These are phyloP conservation scores for Syngnathus scovelli DNA, from an alignment of 2,113 vertebrate genomes.

Conservation along the genomic window DNA sequence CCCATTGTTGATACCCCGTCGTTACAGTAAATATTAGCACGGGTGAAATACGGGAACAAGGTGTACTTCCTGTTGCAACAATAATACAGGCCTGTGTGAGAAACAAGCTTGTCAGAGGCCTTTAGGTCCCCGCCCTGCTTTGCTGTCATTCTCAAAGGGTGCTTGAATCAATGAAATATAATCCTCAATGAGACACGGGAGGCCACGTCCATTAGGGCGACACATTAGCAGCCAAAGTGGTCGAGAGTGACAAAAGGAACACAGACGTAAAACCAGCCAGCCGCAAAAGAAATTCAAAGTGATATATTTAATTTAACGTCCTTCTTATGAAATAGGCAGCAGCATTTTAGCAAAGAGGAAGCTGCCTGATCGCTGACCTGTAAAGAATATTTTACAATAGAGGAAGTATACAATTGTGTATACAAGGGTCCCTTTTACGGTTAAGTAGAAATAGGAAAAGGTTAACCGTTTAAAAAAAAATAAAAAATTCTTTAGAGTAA, in stretches of 20 bases:
- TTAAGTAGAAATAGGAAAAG: too few relatives aligned
- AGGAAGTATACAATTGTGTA: neutral
- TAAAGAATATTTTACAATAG: neutral
- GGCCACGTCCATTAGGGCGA: neutral
- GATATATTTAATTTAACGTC: neutral
- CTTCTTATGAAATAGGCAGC: neutral
- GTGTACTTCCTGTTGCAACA: conserved; percentile 64
- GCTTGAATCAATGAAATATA: neutral
- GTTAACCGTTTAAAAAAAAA: too few relatives aligned
- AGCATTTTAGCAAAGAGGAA: neutral
- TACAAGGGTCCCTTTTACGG: too few relatives aligned
- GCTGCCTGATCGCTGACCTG: neutral
- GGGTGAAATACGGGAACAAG: conserved; percentile 58
- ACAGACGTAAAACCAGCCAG: neutral
- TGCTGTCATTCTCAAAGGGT: neutral
- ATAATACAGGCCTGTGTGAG: conserved; percentile 19
- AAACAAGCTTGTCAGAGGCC: neutral
- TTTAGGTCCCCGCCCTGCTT: neutral
- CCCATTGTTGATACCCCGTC: conserved; percentile 50
- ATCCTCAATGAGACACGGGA: neutral
- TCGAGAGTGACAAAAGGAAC: neutral
- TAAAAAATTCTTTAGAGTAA: too few relatives aligned
- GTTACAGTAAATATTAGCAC: conserved; percentile 71
- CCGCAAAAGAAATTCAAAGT: neutral
- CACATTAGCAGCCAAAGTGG: neutral